Evolutionary conservation across 2,797 vertebrate genomes (phyloP).

Genomic region (Sarcoramphus papa): DNA sequence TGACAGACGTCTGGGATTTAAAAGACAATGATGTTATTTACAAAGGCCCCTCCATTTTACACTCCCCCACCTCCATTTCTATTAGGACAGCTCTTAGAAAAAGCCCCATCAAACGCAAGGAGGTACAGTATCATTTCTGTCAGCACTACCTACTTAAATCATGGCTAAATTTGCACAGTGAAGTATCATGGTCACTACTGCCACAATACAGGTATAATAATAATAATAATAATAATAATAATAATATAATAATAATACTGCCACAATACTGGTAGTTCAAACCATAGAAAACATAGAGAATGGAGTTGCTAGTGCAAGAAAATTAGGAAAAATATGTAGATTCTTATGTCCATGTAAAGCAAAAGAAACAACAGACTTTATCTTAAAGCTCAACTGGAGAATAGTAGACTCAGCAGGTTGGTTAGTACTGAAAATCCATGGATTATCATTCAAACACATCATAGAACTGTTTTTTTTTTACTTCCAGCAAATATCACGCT

Average conservation of each 20-base stretch:
- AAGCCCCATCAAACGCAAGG: not conserved
- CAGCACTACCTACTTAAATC: not conserved
- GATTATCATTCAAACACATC: not conserved
- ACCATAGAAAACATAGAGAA: not conserved
- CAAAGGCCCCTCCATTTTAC: not conserved
- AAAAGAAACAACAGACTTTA: not conserved
- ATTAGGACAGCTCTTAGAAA: not conserved
- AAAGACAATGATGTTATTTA: not conserved
- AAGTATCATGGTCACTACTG: not conserved
- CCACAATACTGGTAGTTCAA: not conserved
- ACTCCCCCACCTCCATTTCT: fast-evolving
- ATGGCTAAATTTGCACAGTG: not conserved
- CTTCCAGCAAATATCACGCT: not conserved
- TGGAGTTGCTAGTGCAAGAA: not conserved
- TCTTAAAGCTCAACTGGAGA: not conserved
- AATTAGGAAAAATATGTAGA: not conserved
- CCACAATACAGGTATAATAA: not conserved
- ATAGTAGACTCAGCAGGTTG: not conserved
- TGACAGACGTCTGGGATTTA: not conserved
- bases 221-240: too few relatives aligned
- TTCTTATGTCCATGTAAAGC: not conserved
- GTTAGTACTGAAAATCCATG: not conserved
- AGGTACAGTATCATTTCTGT: not conserved
- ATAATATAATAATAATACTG: too few relatives aligned
- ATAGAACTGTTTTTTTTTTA: not conserved